Percentiles rank a stretch among this genome's conserved stretches.
These are phyloP conservation scores for Malacoctenus gilli DNA, from an alignment of 2,797 vertebrate genomes.

Conservation along the genomic window DNA sequence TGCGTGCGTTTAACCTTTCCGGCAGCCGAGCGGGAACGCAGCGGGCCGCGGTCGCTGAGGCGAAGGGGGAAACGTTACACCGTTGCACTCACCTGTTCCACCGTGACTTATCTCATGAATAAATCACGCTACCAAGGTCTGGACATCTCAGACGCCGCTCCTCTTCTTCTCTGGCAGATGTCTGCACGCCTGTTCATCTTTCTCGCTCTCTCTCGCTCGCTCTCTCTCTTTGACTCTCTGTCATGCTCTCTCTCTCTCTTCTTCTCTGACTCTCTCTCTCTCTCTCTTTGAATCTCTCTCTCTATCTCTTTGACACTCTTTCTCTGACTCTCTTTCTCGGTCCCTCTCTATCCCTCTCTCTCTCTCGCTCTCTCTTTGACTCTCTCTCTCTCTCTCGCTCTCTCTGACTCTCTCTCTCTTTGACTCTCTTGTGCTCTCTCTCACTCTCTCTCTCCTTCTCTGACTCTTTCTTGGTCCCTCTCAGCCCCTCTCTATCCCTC, in stretches of 20 bases:
- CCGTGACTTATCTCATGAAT: slow-evolving; percentile 78
- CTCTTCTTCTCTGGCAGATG: slow-evolving; percentile 62
- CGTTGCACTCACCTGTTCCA: slow-evolving; percentile 74
- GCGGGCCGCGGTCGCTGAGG: slow-evolving; percentile 66
- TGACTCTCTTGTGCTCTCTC: neutral
- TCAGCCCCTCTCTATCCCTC: no score
- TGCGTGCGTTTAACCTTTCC: slow-evolving; percentile 63
- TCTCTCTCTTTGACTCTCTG: no score
- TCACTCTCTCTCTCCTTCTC: neutral
- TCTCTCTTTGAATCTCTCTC: slow-evolving; percentile 11
- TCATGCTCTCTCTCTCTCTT: slow-evolving; percentile 14
- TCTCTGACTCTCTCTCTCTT: no score
- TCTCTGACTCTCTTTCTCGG: no score
- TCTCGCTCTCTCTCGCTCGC: neutral
- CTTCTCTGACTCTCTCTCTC: neutral
- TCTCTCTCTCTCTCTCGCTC: slow-evolving; percentile 5
- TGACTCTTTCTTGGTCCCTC: no score
- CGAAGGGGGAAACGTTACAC: slow-evolving; percentile 72
- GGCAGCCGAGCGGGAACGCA: slow-evolving; percentile 46
- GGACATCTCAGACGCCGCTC: slow-evolving; percentile 50
- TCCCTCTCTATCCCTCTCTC: neutral
- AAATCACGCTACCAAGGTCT: slow-evolving; percentile 71
- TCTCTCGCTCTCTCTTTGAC: neutral
- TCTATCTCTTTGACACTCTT: no score
- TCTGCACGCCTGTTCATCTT: slow-evolving; percentile 60